phyloP scores from a whole-genome alignment of 2,888 invertebrate species.

The Drosophila maculinotata region DNA sequence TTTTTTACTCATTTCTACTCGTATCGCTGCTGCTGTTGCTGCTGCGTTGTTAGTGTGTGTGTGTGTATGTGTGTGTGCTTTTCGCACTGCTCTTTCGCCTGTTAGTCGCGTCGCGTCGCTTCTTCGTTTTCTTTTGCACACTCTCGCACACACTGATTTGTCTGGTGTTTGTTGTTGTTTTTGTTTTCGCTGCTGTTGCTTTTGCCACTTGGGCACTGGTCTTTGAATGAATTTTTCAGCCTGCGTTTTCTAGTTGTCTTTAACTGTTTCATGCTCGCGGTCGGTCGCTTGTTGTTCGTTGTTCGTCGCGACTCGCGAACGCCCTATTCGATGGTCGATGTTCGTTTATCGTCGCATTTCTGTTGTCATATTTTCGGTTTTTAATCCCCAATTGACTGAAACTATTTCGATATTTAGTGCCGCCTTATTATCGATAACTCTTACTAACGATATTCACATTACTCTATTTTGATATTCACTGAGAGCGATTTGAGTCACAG shows the following conservation, averaged over 20 bases:
- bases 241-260: conserved; percentile 81
- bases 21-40: conserved; percentile 35
- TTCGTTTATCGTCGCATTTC: no score
- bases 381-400: conserved; percentile 21
- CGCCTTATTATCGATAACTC: conserved; percentile 30
- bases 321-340: conserved; percentile 34
- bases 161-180: conserved; percentile 51
- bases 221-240: conserved; percentile 84
- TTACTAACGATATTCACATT: conserved; percentile 27
- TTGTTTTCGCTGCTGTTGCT: conserved; percentile 35
- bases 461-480: conserved; percentile 25
- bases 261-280: conserved; percentile 78
- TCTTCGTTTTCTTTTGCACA: conserved; percentile 72
- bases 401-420: conserved; percentile 6
- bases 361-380: conserved; percentile 29
- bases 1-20: conserved; percentile 52
- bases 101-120: conserved; percentile 64
- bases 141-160: conserved; percentile 60
- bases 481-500: conserved; percentile 41
- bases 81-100: conserved; percentile 66
- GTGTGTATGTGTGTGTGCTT: conserved; percentile 71
- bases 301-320: conserved; percentile 33
- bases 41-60: conserved; percentile 8
- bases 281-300: conserved; percentile 44
- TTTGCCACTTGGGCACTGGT: conserved; percentile 62